Evolutionary conservation across 2,888 invertebrate genomes (phyloP), one percentile per base, ranked within the genome.

Genomic region (Steromphala cineraria): DNA sequence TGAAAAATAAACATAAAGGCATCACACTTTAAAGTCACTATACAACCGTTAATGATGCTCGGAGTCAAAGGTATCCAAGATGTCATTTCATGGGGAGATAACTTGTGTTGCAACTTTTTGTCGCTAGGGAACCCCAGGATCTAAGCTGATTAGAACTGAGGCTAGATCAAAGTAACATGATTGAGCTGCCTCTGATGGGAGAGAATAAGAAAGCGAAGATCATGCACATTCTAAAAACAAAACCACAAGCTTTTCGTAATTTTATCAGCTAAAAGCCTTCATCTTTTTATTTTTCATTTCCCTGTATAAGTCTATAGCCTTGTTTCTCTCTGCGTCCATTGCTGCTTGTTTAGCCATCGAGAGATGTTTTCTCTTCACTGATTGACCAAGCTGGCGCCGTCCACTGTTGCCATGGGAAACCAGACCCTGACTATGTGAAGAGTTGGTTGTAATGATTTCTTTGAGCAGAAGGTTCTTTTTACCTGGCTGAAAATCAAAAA

Each of bases 231-330:
- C 21, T 7, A 8, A 21, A 21, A 2, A 24, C 0, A 21, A 62
- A 0, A 62, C 4, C 15, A 0, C 0, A 62, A 40, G 36, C 36
- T 56, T 71, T 15, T 10, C 24, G 15, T 36, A n/a, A n/a, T 4
- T 46, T 46, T 52, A 10, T 75, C 53, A 52, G 8, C 24, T 53
- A 46, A 24, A 19, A 17, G 31, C 71, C 55, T 80, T 77, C 46
- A 55, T 31, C 55, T 81, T 84, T 52, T 85, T 82, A 8, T 86
- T 82, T 82, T 89, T 90, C 83, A 90, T 82, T 75, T 87, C 82
- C 84, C 90, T 87, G 80, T 91, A 91, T 53, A 89, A 52, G 21
- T 87, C 80, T 56, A 91, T 89, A 78, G 87, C 90, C 78, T 84
- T 85, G 56, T 89, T 84, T 81, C 90, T 84, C 78, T 91, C 88